Evolutionary conservation across 2,888 invertebrate genomes (phyloP).

Genomic region (Hemistola chrysoprasaria): DNA sequence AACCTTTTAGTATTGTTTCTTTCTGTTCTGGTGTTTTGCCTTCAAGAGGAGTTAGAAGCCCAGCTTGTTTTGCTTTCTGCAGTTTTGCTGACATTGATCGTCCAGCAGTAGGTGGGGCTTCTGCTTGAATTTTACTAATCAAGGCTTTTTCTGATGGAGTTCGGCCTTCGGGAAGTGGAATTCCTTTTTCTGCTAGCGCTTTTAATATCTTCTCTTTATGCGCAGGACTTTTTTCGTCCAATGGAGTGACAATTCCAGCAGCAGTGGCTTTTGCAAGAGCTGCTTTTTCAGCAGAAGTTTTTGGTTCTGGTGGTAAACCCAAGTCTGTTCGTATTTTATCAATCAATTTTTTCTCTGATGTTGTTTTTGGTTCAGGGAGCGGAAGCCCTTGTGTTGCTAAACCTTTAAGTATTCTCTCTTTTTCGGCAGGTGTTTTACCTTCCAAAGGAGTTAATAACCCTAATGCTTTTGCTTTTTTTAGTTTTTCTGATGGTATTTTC

Average conservation of each 20-base stretch:
- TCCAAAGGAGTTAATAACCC: constrained; percentile 37
- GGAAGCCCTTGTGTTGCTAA: constrained; percentile 31
- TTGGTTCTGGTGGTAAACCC: constrained; percentile 38
- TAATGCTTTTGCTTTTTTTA: constrained; percentile 36
- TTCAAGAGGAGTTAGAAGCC: constrained; percentile 25
- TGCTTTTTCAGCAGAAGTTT: constrained; percentile 29
- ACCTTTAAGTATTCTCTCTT: constrained; percentile 37
- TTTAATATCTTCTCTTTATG: constrained; percentile 3
- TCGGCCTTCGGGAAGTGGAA: constrained; percentile 25
- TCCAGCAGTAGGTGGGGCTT: constrained; percentile 4
- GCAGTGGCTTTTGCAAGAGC: constrained; percentile 28
- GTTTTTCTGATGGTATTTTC: constrained; percentile 27
- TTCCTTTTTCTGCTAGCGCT: constrained; percentile 3
- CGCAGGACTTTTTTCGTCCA: constrained; percentile 20
- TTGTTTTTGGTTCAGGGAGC: constrained; percentile 40
- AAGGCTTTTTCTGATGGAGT: constrained; percentile 39
- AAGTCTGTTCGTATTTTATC: constrained; percentile 32
- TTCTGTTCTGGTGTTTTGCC: constrained; percentile 34
- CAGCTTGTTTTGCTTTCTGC: constrained; percentile 5
- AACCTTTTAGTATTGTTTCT: constrained; percentile 32
- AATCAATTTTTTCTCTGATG: constrained; percentile 35
- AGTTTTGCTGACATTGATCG: not conserved
- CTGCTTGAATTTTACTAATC: constrained; percentile 20
- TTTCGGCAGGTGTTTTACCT: constrained; percentile 35
- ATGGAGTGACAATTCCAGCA: constrained; percentile 24